Percentiles rank a stretch among this genome's conserved stretches.
These are phyloP conservation scores for Neogobius melanostomus DNA, from an alignment of 2,113 vertebrate species.

Conservation along the genomic window DNA sequence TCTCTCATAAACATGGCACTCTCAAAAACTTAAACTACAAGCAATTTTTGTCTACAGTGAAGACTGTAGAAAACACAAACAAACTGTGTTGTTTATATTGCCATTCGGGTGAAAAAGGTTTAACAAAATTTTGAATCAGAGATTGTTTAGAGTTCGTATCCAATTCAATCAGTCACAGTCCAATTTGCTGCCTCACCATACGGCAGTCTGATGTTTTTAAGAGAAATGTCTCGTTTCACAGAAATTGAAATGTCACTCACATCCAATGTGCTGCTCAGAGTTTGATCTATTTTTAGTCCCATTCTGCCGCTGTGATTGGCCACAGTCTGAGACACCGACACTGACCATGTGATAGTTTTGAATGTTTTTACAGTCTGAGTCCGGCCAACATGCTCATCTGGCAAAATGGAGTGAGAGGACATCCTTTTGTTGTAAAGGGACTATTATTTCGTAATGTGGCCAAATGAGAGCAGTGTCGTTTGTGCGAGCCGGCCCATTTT, in stretches of 20 bases:
- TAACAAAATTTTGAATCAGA: background rate
- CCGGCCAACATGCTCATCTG: conserved; percentile 6
- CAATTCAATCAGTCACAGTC: conserved; percentile 31
- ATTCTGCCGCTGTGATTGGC: conserved; percentile 44
- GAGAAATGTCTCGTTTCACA: conserved; percentile 32
- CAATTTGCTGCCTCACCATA: conserved; percentile 41
- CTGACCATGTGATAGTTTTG: background rate
- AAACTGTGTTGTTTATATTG: background rate
- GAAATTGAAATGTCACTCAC: conserved; percentile 62
- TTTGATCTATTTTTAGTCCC: conserved; percentile 55
- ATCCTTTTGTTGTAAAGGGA: conserved; percentile 1
- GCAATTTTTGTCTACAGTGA: background rate
- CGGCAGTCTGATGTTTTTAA: conserved; percentile 21
- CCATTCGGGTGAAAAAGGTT: background rate
- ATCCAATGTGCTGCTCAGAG: conserved; percentile 48
- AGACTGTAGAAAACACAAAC: background rate
- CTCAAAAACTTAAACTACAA: background rate
- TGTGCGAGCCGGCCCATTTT: conserved; percentile 33
- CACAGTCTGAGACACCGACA: conserved; percentile 35
- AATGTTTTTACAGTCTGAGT: conserved; percentile 1
- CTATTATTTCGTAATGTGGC: conserved; percentile 17
- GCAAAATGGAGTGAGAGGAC: background rate
- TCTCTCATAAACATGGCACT: background rate
- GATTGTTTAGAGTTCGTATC: background rate
- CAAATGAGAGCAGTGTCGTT: conserved; percentile 7